Base-by-base conservation (phyloP, 2,797 vertebrate species). In the Alcedo atthis region DNA sequence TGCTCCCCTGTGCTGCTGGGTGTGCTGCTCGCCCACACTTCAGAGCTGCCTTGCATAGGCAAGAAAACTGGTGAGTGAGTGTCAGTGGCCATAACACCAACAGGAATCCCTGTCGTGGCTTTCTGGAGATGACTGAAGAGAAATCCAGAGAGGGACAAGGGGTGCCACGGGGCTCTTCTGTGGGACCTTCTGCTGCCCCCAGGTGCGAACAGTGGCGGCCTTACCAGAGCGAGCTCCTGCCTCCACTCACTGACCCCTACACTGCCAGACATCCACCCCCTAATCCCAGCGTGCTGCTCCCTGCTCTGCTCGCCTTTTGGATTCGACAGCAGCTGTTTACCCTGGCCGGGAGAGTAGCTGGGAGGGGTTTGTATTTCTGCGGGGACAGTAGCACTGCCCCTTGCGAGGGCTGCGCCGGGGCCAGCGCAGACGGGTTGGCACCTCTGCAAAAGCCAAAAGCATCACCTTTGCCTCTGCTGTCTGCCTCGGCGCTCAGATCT, bases 381-480 rank as follows among this genome's bases (percentile, higher is more conserved):
- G 79, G 85, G 81, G 89, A 85, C 58, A 24, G 86, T 71, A 82
- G 90, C 81, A 2, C 33, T 54, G 81, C 73, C 58, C 61, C 49
- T 35, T 15, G 6, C 3, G 49, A 0, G 0, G 80, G 68, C 26
- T 26, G 77, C 0, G 1, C 30, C 6, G 0, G n/a, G 62, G 89
- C 75, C 49, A 2, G 73, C 1, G 7, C 88, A 91, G 93, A 81
- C 54, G 5, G 67, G 5, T 55, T 86, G 96, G 95, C 96, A 89
- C 85, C 90, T 64, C 92, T 40, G 76, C 74, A 40, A 63, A 61
- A 86, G 66, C 86, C 13, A 10, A 75, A 93, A 79, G 91, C 95
- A 95, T 92, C 94, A 86, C 91, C 92, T 93, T 70, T 92, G 92
- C 94, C 85, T 93, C 32, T 73, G 78, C 93, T 55, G 93, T 79